Percentiles rank a stretch among this genome's conserved stretches.
Evolutionary conservation across 2,888 invertebrate genomes (phyloP).

Genomic region (Eumerus sabulonum): DNA sequence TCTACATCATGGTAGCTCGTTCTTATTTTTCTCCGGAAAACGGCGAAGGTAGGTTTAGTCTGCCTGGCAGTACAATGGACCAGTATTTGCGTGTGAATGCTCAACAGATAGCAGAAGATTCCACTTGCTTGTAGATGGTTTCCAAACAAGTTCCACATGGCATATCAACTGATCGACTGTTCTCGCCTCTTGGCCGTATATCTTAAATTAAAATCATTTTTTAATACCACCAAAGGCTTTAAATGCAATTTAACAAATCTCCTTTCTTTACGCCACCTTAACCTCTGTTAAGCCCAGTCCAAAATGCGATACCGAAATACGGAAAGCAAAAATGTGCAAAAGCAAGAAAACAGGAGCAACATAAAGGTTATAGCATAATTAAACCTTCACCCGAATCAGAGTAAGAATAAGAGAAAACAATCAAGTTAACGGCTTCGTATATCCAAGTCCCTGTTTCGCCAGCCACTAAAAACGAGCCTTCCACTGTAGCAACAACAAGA

Average conservation of each 20-base stretch:
- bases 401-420: slow-evolving; percentile 11
- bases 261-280: slow-evolving; percentile 22
- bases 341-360: slow-evolving; percentile 10
- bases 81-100: too few relatives aligned
- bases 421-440: slow-evolving; percentile 41
- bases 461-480: not conserved
- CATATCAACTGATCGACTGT: too few relatives aligned
- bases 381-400: slow-evolving; percentile 41
- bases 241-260: slow-evolving; percentile 31
- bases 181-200: not conserved
- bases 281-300: slow-evolving; percentile 25
- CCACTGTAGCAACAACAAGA: too few relatives aligned
- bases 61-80: too few relatives aligned
- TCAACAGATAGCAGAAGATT: too few relatives aligned
- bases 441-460: slow-evolving; percentile 28
- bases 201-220: not conserved
- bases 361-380: slow-evolving; percentile 53
- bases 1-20: too few relatives aligned
- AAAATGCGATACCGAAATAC: not conserved
- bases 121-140: too few relatives aligned
- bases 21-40: too few relatives aligned
- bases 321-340: not conserved
- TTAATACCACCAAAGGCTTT: slow-evolving; percentile 5
- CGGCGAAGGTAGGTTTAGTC: too few relatives aligned
- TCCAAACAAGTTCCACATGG: not conserved